Evolutionary conservation across 2,797 vertebrate species (phyloP), one percentile per base, ranked within the genome.

Genomic region (Phataginus tricuspis): DNA sequence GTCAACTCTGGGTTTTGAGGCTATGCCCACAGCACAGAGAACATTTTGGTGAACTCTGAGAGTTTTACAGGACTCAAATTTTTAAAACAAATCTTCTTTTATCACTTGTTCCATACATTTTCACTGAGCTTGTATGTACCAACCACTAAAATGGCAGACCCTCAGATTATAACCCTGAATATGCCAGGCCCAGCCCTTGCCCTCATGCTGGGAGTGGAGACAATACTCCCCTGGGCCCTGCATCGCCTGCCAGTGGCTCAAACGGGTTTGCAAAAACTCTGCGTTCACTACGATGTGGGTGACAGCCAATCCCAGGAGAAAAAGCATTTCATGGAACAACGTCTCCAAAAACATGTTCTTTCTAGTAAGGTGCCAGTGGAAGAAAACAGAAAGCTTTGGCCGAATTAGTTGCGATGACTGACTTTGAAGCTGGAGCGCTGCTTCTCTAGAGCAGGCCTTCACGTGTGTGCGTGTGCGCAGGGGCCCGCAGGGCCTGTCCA

Each of bases 1-100:
- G 42, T 91, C 66, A 92, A 66, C 72, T 79, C 92, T 92, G 61
- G 42, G 57, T 95, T 97, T 93, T 42, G 9, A 61, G 34, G 61
- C 57, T 97, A 37, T 77, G 31, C 21, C 90, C 37, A 37, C 42
- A 68, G 45, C 91, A 79, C 25, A 88, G 84, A 72, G 19, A n/a
- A 78, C 10, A 25, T 29, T 6, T 18, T 14, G 31, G 8, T 59
- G 37, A 79, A 59, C 86, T 4, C 0, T 51, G 18, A 68, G 25
- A 69, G 10, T 3, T 83, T n/a, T 18, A 71, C 13, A 90, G 15
- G 39, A 29, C 39, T 42, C 27, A 29, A 1, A 49, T 25, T 34
- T 61, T 90, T 68, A 78, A 83, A 92, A 51, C 6, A 39, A 86
- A 37, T 3, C 12, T 15, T 78, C 10, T 63, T 87, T 79, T 34